Conservation (phyloP, 2,888 invertebrate genomes). For the Pollenia angustigena region DNA sequence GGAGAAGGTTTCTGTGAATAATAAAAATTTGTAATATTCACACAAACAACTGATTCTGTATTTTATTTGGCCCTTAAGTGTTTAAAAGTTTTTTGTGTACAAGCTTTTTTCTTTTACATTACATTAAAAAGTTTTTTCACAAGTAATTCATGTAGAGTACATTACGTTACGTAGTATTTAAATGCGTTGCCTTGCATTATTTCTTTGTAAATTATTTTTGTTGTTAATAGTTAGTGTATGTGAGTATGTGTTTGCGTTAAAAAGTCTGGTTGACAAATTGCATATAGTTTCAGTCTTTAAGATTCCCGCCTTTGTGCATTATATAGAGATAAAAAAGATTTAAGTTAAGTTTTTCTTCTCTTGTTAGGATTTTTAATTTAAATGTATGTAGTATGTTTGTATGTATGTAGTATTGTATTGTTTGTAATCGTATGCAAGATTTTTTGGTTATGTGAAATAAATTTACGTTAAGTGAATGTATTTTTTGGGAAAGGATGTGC, state of each 20-base stretch:
- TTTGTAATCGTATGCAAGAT: constrained; percentile 5
- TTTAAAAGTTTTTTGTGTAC: constrained; percentile 31
- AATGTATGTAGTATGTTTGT: constrained; percentile 45
- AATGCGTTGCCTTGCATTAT: not conserved
- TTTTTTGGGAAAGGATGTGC: constrained; percentile 49
- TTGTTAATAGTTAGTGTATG: constrained; percentile 16
- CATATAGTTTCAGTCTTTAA: constrained; percentile 80
- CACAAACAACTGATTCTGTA: too few species aligned
- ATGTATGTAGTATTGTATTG: constrained; percentile 48
- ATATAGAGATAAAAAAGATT: constrained; percentile 50
- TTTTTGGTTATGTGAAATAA: constrained; percentile 45
- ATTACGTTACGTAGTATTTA: constrained; percentile 27
- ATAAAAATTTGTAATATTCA: too few species aligned
- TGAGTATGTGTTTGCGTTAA: constrained; percentile 41
- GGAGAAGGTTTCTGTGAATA: too few species aligned
- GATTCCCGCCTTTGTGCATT: constrained; percentile 83
- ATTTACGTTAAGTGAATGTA: constrained; percentile 43
- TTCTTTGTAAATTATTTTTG: not conserved
- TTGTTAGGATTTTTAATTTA: constrained; percentile 52
- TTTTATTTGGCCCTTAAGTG: not conserved
- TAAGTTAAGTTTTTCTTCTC: constrained; percentile 37
- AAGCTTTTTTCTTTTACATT: not conserved
- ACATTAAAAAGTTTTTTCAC: not conserved
- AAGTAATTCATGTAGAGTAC: not conserved
- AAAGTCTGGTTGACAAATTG: constrained; percentile 71